Conservation (phyloP, 2,113 vertebrate genomes). For the Engystomops pustulosus region DNA sequence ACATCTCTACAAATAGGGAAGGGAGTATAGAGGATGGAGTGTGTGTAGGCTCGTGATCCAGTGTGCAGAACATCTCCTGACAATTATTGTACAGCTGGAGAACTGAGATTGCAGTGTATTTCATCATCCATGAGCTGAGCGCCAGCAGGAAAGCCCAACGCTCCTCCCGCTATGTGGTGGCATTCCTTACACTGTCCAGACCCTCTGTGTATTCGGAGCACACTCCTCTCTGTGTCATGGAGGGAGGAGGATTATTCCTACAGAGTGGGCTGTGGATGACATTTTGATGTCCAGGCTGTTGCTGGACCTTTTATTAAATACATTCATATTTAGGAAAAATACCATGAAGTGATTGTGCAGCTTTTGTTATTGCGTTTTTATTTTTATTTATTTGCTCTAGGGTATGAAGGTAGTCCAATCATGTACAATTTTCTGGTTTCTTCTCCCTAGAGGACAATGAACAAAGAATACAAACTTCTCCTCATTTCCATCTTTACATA, state of each 20-base stretch:
- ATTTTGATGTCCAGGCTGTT: neutral
- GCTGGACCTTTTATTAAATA: neutral
- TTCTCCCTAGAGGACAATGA: neutral
- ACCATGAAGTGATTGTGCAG: no score
- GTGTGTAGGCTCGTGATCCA: neutral
- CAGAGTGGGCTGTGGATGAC: neutral
- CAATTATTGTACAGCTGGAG: conserved; percentile 19
- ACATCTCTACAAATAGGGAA: neutral
- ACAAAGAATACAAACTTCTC: conserved; percentile 35
- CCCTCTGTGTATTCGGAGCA: conserved; percentile 1
- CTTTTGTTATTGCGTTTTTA: no score
- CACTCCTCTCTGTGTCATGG: conserved; percentile 17
- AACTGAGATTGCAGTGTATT: conserved; percentile 34
- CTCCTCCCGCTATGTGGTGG: conserved; percentile 1
- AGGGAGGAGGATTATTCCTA: neutral
- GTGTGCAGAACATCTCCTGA: neutral
- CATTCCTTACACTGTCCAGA: conserved; percentile 35
- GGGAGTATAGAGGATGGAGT: neutral
- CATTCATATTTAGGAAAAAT: no score
- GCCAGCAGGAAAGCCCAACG: conserved; percentile 24
- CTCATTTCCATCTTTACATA: no score
- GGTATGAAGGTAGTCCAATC: no score
- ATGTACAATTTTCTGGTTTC: no score
- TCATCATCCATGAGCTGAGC: conserved; percentile 28
- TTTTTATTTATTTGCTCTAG: no score